A percentile compares a stretch with the other conserved stretches of the same genome.
Evolutionary conservation across 2,113 vertebrate genomes (phyloP).

Genomic region (Upupa epops): DNA sequence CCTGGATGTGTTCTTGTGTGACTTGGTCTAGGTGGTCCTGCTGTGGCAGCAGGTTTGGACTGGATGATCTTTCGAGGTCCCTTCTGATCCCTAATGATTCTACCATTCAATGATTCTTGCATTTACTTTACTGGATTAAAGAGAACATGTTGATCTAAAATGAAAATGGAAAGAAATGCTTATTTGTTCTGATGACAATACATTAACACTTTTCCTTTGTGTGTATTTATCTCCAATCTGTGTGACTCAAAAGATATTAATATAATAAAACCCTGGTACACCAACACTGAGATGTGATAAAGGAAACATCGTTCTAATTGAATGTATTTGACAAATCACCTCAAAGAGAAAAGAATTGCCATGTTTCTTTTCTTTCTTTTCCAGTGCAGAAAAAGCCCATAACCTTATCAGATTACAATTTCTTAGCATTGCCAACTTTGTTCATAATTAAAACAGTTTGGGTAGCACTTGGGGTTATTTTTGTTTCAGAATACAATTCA

Average conservation of each 20-base stretch:
- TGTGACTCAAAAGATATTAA: constrained; percentile 10
- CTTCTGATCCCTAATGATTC: too few relatives aligned
- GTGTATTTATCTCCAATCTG: constrained; percentile 29
- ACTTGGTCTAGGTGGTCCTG: too few relatives aligned
- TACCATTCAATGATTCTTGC: too few relatives aligned
- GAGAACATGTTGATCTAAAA: neutral
- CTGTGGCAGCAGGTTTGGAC: too few relatives aligned
- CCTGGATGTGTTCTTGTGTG: too few relatives aligned
- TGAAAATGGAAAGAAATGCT: constrained; percentile 13
- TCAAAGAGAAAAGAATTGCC: neutral
- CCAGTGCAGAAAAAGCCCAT: neutral
- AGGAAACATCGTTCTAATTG: neutral
- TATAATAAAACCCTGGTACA: neutral
- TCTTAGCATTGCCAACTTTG: neutral
- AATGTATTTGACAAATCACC: constrained; percentile 2
- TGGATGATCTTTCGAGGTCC: too few relatives aligned
- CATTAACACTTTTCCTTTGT: neutral
- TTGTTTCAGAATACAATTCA: neutral
- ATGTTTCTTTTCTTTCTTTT: neutral
- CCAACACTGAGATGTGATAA: neutral
- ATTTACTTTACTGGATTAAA: constrained; percentile 14
- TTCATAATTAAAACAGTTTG: neutral
- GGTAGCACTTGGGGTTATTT: neutral
- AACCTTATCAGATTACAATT: neutral
- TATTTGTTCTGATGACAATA: constrained; percentile 22